phyloP scores from a whole-genome alignment of 2,888 invertebrate species.

The Stenotaenia linearis region DNA sequence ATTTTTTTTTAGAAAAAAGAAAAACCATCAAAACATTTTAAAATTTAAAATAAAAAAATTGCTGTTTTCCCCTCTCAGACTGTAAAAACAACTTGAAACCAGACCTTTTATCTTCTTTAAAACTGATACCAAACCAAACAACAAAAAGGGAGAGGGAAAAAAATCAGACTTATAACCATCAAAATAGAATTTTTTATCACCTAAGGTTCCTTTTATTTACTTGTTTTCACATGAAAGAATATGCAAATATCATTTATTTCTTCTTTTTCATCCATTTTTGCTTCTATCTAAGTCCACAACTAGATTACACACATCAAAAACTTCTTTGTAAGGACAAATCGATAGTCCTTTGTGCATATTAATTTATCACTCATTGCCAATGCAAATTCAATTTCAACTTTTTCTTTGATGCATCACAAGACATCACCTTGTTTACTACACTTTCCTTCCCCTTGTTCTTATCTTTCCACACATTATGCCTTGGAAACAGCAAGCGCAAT shows the following conservation, averaged over 20 bases:
- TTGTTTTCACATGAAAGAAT: neutral
- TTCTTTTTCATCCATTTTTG: neutral
- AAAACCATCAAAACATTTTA: neutral
- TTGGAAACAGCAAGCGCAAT: neutral
- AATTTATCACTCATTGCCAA: slow-evolving; percentile 14
- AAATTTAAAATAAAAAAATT: too few relatives aligned
- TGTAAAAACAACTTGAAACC: neutral
- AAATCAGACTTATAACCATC: neutral
- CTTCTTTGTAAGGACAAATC: neutral
- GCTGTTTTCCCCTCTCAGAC: neutral
- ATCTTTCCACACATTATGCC: slow-evolving; percentile 1
- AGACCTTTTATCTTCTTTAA: neutral
- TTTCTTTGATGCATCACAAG: slow-evolving; percentile 21
- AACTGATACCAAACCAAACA: neutral
- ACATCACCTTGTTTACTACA: slow-evolving; percentile 11
- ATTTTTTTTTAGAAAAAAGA: too few relatives aligned
- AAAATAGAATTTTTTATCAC: neutral
- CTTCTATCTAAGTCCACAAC: neutral
- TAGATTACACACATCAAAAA: slow-evolving; percentile 14
- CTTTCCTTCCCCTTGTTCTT: neutral
- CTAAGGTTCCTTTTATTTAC: neutral
- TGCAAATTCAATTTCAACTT: slow-evolving; percentile 26
- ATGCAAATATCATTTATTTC: neutral
- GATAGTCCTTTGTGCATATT: slow-evolving; percentile 9
- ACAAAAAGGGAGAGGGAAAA: neutral